These are phyloP conservation scores for Delia radicum DNA, from an alignment of 1,140 invertebrate genomes.

Conservation along the genomic window DNA sequence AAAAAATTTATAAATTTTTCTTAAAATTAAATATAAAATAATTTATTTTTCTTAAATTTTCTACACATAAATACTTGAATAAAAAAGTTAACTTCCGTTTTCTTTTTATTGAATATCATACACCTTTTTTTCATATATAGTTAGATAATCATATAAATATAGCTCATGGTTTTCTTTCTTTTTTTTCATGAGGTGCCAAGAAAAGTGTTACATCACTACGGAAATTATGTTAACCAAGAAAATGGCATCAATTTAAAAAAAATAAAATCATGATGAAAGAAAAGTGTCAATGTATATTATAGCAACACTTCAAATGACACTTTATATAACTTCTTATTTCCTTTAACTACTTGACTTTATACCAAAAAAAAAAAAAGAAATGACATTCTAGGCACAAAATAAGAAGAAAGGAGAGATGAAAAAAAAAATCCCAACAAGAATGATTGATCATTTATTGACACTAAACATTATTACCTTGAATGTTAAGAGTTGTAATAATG, in stretches of 20 bases:
- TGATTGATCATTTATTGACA: slow-evolving; percentile 4
- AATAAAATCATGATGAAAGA: not conserved
- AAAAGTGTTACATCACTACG: not conserved
- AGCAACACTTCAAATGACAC: not conserved
- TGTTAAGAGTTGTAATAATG: not conserved
- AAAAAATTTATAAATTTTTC: too few relatives aligned
- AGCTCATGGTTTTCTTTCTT: not conserved
- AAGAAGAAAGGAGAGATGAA: not conserved
- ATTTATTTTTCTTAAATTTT: too few relatives aligned
- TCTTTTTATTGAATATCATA: not conserved
- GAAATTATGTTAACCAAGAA: slow-evolving; percentile 4
- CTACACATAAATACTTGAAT: too few relatives aligned
- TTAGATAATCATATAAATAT: not conserved
- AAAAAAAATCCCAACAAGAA: not conserved
- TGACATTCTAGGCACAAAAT: not conserved
- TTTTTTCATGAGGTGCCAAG: not conserved
- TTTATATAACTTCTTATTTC: slow-evolving; percentile 5
- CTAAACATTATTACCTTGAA: slow-evolving; percentile 4
- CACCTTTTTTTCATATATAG: not conserved
- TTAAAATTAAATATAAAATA: too few relatives aligned
- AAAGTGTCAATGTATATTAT: slow-evolving; percentile 2
- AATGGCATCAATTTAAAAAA: not conserved
- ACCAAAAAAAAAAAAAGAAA: not conserved
- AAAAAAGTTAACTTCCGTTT: not conserved
- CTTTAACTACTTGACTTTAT: not conserved